Evolutionary conservation across 2,797 vertebrate species (phyloP).

Genomic region (Streptopelia turtur): DNA sequence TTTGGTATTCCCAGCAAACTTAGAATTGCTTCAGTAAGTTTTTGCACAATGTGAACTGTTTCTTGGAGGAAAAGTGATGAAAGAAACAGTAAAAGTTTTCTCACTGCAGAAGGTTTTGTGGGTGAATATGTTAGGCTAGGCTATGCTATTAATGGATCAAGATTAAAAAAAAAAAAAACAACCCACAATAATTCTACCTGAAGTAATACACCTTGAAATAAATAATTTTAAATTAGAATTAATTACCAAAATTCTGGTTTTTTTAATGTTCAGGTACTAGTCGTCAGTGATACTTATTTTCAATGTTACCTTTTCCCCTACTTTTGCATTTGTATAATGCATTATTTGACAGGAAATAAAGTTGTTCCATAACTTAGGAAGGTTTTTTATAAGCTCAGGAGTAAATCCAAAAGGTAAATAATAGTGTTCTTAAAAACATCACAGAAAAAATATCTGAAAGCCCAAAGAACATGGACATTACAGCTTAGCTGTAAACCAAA

Average conservation of each 20-base stretch:
- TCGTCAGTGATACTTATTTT: neutral
- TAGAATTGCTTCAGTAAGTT: neutral
- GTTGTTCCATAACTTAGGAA: neutral
- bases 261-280: neutral
- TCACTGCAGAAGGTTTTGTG: neutral
- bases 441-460: neutral
- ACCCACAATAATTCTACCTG: neutral
- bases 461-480: neutral
- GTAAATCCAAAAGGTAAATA: neutral
- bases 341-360: neutral
- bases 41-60: neutral
- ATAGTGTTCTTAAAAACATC: neutral
- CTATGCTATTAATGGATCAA: neutral
- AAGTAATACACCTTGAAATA: neutral
- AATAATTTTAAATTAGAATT: neutral
- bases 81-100: neutral
- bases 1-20: neutral
- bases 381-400: neutral
- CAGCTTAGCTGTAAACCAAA: neutral
- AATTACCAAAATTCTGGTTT: neutral
- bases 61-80: neutral
- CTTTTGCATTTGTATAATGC: neutral
- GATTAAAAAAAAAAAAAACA: neutral
- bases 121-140: neutral
- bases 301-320: neutral